Percentiles rank a stretch among this genome's conserved stretches.
These are phyloP conservation scores for Ennomos quercinarius DNA, from an alignment of 2,888 invertebrate genomes.

Conservation along the genomic window DNA sequence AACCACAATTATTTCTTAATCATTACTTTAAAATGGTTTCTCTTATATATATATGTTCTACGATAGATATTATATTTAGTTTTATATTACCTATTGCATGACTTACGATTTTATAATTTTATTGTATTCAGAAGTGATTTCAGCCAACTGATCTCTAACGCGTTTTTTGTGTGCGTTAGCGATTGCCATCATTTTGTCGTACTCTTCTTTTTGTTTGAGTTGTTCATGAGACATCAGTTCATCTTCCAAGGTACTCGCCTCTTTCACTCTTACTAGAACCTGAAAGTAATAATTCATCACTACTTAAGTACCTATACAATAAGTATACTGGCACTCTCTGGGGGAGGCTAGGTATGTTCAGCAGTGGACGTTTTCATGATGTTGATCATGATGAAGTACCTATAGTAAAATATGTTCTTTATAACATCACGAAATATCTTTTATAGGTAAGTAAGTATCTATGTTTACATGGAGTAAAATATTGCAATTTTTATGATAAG, in stretches of 20 bases:
- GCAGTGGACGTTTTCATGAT: too few relatives aligned
- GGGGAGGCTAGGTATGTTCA: too few relatives aligned
- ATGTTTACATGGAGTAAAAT: too few relatives aligned
- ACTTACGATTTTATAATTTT: slow-evolving; percentile 83
- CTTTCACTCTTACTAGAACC: slow-evolving; percentile 57
- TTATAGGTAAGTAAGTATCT: too few relatives aligned
- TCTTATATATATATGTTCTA: too few relatives aligned
- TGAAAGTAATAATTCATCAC: slow-evolving; percentile 29
- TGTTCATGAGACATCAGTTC: slow-evolving; percentile 87
- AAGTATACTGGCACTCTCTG: too few relatives aligned
- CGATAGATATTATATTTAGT: not conserved
- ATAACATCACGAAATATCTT: too few relatives aligned
- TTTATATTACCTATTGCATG: not conserved
- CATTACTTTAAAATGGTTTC: not conserved
- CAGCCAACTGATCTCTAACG: slow-evolving; percentile 81
- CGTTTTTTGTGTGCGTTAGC: slow-evolving; percentile 87
- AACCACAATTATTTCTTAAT: slow-evolving; percentile 4
- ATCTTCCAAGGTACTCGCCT: slow-evolving; percentile 71
- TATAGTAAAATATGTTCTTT: too few relatives aligned
- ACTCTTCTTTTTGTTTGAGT: slow-evolving; percentile 88
- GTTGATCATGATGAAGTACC: too few relatives aligned
- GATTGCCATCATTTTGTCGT: slow-evolving; percentile 85
- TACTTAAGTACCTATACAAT: too few relatives aligned
- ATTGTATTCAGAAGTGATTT: slow-evolving; percentile 85
- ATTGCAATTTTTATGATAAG: too few relatives aligned